Conservation (phyloP, 1,140 invertebrate genomes). For the Calliopsis andreniformis region DNA sequence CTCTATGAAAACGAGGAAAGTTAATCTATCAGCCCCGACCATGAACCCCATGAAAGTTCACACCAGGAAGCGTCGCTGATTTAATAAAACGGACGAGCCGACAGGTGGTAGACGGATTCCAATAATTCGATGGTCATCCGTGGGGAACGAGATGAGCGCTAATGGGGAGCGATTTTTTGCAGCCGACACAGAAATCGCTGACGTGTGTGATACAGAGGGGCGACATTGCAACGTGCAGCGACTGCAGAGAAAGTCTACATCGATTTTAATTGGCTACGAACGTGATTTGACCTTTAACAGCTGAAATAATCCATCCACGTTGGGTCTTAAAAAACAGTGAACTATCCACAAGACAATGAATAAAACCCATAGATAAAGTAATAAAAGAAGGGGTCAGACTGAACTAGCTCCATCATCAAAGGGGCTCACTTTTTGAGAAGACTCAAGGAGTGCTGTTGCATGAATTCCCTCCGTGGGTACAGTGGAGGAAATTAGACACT, state of each 20-base stretch:
- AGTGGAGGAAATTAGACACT: no score
- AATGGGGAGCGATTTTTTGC: constrained; percentile 28
- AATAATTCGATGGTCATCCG: constrained; percentile 36
- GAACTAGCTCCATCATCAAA: no score
- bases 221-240: neutral
- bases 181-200: neutral
- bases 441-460: no score
- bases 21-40: neutral
- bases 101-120: neutral
- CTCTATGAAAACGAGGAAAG: no score
- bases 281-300: no score
- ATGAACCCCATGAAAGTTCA: neutral
- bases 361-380: neutral
- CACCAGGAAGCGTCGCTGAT: neutral
- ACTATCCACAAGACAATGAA: neutral
- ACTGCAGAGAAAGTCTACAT: neutral
- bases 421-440: no score
- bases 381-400: no score
- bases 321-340: no score
- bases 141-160: neutral
- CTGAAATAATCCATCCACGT: no score
- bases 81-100: constrained; percentile 2
- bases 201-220: neutral
- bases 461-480: no score
- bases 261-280: constrained; percentile 33